A percentile compares a stretch with the other conserved stretches of the same genome.
Conservation (phyloP, 2,797 vertebrate species). For the Fistularia commersonii region DNA sequence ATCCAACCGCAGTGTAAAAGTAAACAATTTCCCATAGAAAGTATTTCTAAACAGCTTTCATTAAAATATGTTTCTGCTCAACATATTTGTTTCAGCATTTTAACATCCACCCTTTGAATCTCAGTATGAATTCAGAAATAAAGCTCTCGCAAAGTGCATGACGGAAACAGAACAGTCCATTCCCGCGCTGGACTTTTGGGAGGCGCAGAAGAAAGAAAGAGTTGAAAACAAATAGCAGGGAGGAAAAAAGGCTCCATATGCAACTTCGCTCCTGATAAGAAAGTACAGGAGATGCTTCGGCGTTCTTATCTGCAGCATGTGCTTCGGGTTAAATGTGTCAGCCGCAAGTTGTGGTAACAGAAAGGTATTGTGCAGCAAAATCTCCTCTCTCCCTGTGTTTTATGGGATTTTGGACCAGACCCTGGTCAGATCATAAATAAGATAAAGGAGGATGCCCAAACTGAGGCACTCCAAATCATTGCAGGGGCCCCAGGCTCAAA, state of each 20-base stretch:
- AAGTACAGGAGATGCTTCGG: slow-evolving; percentile 51
- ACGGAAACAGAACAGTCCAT: too few species aligned
- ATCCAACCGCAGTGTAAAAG: too few species aligned
- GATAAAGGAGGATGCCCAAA: slow-evolving; percentile 53
- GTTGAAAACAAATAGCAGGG: slow-evolving; percentile 7
- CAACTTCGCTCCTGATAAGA: slow-evolving; percentile 41
- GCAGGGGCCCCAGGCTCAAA: slow-evolving; percentile 37
- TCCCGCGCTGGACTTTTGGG: too few species aligned
- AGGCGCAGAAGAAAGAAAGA: too few species aligned
- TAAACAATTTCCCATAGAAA: too few species aligned
- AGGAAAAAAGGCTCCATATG: slow-evolving; percentile 20
- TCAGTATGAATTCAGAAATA: too few species aligned
- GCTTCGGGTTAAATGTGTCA: slow-evolving; percentile 29
- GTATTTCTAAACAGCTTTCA: too few species aligned
- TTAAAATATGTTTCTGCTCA: too few species aligned
- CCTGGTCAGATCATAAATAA: slow-evolving; percentile 66
- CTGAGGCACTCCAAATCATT: slow-evolving; percentile 47
- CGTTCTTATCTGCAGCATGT: slow-evolving; percentile 49
- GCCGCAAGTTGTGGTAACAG: slow-evolving; percentile 47
- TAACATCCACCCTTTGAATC: too few species aligned
- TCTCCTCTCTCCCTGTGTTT: slow-evolving; percentile 37
- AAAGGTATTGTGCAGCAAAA: slow-evolving; percentile 15
- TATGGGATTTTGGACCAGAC: slow-evolving; percentile 34
- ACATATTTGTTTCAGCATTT: too few species aligned
- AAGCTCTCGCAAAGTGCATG: too few species aligned